Percentiles rank a stretch among this genome's conserved stretches.
Conservation (phyloP, 2,888 invertebrate genomes). For the Papilio elwesi region DNA sequence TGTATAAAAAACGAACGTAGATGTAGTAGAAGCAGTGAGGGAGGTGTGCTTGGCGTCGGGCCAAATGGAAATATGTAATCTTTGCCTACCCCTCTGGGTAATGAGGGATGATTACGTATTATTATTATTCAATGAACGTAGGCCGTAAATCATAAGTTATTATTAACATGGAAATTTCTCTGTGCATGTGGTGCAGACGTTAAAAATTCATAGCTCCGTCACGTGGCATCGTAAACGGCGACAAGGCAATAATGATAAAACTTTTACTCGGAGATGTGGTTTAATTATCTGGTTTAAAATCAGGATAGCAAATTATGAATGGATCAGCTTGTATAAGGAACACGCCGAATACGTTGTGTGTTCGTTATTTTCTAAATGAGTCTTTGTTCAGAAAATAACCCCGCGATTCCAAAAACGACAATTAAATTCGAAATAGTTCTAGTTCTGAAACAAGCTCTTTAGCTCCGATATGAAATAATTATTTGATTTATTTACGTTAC, state of each 20-base stretch:
- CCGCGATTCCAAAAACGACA: too few relatives aligned
- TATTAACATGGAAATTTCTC: not conserved
- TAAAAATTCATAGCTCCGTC: slow-evolving; percentile 15
- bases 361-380: too few relatives aligned
- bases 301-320: not conserved
- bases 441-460: too few relatives aligned
- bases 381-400: too few relatives aligned
- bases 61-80: not conserved
- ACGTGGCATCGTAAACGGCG: not conserved
- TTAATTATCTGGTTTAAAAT: slow-evolving; percentile 1
- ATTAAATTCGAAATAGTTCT: too few relatives aligned
- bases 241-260: slow-evolving; percentile 4
- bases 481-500: too few relatives aligned
- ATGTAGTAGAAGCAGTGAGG: too few relatives aligned
- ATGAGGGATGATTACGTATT: not conserved
- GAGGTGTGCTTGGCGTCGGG: too few relatives aligned
- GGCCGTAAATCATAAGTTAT: slow-evolving; percentile 7
- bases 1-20: too few relatives aligned
- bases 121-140: not conserved
- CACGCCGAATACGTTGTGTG: too few relatives aligned
- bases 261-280: not conserved
- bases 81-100: not conserved
- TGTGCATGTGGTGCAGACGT: not conserved
- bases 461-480: too few relatives aligned
- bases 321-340: too few relatives aligned